phyloP scores from a whole-genome alignment of 2,888 invertebrate genomes.

The Scrobipalpa costella region DNA sequence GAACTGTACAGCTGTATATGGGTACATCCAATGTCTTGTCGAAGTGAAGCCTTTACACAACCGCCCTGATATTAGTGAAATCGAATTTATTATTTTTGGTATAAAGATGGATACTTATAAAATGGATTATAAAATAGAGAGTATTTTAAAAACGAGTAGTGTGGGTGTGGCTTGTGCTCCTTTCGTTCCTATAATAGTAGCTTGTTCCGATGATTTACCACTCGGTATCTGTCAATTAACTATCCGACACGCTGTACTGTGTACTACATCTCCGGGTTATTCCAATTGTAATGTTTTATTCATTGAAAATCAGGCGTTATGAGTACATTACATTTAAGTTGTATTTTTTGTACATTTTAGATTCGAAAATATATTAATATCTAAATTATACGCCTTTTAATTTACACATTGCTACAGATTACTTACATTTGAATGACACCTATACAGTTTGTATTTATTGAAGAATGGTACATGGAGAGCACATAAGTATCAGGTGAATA shows the following conservation, averaged over 20 bases:
- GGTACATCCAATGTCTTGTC: conserved; percentile 65
- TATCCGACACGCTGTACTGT: conserved; percentile 49
- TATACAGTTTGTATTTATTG: neutral
- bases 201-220: conserved; percentile 63
- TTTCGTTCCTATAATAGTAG: conserved; percentile 70
- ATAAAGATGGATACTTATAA: conserved; percentile 49
- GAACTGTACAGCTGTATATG: conserved; percentile 62
- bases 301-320: conserved; percentile 72
- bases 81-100: conserved; percentile 74
- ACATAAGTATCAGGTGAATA: conserved; percentile 2
- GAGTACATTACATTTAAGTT: conserved; percentile 85
- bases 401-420: conserved; percentile 32
- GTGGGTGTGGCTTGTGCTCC: conserved; percentile 48
- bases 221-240: conserved; percentile 74
- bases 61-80: conserved; percentile 77
- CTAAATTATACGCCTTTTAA: conserved; percentile 70
- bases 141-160: conserved; percentile 45
- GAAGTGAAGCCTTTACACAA: conserved; percentile 72
- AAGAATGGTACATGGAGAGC: neutral
- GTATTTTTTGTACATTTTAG: conserved; percentile 89
- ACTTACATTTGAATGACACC: neutral
- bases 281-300: conserved; percentile 64
- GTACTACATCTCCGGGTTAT: conserved; percentile 54
- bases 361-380: conserved; percentile 87
- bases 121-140: conserved; percentile 40